Evolutionary conservation across 2,888 invertebrate species (phyloP).

Genomic region (Lasius fuliginosus): DNA sequence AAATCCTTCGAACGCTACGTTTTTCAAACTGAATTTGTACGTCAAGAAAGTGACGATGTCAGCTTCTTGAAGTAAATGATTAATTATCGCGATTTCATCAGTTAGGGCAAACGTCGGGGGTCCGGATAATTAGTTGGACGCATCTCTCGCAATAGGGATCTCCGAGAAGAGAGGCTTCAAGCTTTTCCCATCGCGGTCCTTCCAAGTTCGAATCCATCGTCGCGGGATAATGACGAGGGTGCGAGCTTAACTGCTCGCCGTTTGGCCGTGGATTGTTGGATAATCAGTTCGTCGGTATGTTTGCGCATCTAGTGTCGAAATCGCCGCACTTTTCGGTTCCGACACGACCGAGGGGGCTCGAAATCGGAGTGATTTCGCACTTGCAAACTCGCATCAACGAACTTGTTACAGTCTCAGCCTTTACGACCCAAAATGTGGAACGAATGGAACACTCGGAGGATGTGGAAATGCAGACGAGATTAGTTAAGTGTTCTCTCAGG

Average conservation of each 20-base stretch:
- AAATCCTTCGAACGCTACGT: not conserved
- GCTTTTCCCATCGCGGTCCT: constrained; percentile 51
- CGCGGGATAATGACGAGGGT: constrained; percentile 45
- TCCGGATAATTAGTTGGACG: constrained; percentile 48
- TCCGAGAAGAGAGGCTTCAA: not conserved
- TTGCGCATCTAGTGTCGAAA: constrained; percentile 44
- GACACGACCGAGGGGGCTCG: constrained; percentile 10
- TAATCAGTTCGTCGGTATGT: constrained; percentile 51
- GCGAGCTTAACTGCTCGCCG: constrained; percentile 54
- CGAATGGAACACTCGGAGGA: constrained; percentile 5
- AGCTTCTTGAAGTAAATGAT: constrained; percentile 50
- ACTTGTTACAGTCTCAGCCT: constrained; percentile 61
- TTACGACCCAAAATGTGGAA: constrained; percentile 46
- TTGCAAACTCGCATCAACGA: constrained; percentile 64
- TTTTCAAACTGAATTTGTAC: constrained; percentile 43
- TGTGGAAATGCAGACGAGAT: constrained; percentile 54
- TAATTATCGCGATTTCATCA: constrained; percentile 46
- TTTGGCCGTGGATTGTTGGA: constrained; percentile 47
- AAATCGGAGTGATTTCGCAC: constrained; percentile 69
- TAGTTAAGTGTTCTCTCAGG: constrained; percentile 45
- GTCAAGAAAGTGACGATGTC: constrained; percentile 39
- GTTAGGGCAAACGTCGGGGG: constrained; percentile 22
- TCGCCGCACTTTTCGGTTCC: constrained; percentile 50
- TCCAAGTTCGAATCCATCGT: constrained; percentile 54
- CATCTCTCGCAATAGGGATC: constrained; percentile 45